Base-by-base conservation (phyloP, 30 jellyfish, hydroid and myxozoan genomes). In the Rhopilema esculentum region DNA sequence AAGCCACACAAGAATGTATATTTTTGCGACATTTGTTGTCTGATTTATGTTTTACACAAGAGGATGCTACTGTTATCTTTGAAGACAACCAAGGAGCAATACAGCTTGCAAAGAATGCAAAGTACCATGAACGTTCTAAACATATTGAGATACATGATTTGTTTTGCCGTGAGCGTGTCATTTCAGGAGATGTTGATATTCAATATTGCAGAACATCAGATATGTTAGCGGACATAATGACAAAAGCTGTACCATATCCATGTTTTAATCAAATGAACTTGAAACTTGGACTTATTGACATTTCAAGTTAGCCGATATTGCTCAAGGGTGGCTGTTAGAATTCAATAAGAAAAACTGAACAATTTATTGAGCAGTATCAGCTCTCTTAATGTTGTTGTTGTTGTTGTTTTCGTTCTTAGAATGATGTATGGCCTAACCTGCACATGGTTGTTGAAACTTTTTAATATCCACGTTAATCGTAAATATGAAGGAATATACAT, bases 21-120 rank as follows among this genome's bases (percentile, higher is more conserved):
- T 77, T 76, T 76, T 30, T 77, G 52, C 88, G 88, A 20, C 63
- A 26, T 9, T 53, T 77, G 57, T 77, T 77, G 69, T 48, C 49
- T 4, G 88, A 77, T 16, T 27, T 77, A 30, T 76, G 80, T 27
- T 77, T 77, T 33, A 16, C 1, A 18, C 77, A 82, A 57, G 68
- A 82, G 21, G 72, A 20, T 25, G 84, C 86, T 23, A 82, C 88
- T 69, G 52, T 66, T 48, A 49, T 69, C 51, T 30, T 69, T 51
- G 86, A 82, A 78, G 92, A 82, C 86, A 82, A 82, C 51, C 87
- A 82, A 82, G 86, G 85, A 27, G 86, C 86, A 31, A 82, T 68
- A 24, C 22, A 8, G 29, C 50, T 82, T 17, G 27, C 92, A 48
- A 82, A 82, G 61, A 32, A 82, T 69, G 87, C 66, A 48, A 82